phyloP scores from a whole-genome alignment of 1,140 invertebrate species.

The Macrocentrus cingulum region DNA sequence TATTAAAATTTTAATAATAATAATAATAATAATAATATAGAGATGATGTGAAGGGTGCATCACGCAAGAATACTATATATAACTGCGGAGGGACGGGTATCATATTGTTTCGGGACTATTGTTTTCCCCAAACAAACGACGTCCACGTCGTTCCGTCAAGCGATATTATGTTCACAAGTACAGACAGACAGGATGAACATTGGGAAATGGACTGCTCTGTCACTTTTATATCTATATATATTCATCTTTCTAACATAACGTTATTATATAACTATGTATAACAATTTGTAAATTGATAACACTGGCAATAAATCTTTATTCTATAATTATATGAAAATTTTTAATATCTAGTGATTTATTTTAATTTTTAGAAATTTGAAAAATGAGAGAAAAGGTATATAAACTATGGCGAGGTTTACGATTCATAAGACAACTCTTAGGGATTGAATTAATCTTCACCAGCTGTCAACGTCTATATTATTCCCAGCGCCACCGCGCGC shows the following conservation, averaged over 20 bases:
- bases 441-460: slow-evolving; percentile 56
- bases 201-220: slow-evolving; percentile 59
- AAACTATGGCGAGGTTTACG: slow-evolving; percentile 45
- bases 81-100: slow-evolving; percentile 40
- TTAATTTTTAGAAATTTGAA: background rate
- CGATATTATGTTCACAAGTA: slow-evolving; percentile 52
- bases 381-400: too few species aligned
- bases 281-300: too few species aligned
- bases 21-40: too few species aligned
- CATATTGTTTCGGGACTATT: slow-evolving; percentile 54
- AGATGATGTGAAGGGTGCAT: too few species aligned
- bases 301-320: too few species aligned
- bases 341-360: background rate
- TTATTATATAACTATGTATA: background rate
- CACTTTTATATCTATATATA: slow-evolving; percentile 54
- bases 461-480: slow-evolving; percentile 48
- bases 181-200: slow-evolving; percentile 47
- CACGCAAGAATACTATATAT: too few species aligned
- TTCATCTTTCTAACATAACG: too few species aligned
- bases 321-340: background rate
- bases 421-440: slow-evolving; percentile 55
- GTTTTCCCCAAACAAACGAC: slow-evolving; percentile 57
- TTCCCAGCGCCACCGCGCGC: slow-evolving; percentile 19
- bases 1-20: too few species aligned
- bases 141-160: slow-evolving; percentile 57